Percentiles rank a stretch among this genome's conserved stretches.
Evolutionary conservation across 2,888 invertebrate genomes (phyloP).

Genomic region (Dorcus hopei): DNA sequence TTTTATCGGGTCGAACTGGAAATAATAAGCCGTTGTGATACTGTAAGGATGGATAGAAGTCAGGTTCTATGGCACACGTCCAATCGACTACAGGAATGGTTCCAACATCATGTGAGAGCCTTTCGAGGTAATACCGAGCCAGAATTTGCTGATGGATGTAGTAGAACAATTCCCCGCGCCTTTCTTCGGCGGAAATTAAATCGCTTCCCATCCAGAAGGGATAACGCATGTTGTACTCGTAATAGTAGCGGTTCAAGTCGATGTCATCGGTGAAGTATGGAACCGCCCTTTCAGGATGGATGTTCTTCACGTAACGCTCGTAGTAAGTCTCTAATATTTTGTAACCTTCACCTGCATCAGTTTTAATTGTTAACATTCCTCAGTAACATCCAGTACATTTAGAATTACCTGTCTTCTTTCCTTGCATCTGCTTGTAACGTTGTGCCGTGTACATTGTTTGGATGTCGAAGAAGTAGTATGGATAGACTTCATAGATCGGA

Average conservation of each 20-base stretch:
- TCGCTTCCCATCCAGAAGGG: conserved; percentile 63
- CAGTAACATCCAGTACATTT: too few species aligned
- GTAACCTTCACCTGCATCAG: too few species aligned
- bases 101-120: conserved; percentile 67
- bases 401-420: conserved; percentile 17
- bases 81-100: conserved; percentile 60
- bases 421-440: conserved; percentile 57
- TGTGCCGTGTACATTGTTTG: conserved; percentile 66
- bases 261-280: conserved; percentile 73
- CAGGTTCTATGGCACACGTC: conserved; percentile 54
- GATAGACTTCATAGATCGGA: conserved; percentile 71
- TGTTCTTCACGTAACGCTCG: conserved; percentile 51
- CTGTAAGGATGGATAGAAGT: conserved; percentile 62
- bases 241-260: conserved; percentile 64
- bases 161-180: conserved; percentile 64
- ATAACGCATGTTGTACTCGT: conserved; percentile 59
- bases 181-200: conserved; percentile 54
- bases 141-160: conserved; percentile 66
- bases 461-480: conserved; percentile 67
- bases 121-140: conserved; percentile 72
- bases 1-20: conserved; percentile 51
- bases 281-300: conserved; percentile 54
- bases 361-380: too few species aligned
- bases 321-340: too few species aligned
- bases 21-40: conserved; percentile 65